phyloP scores from a whole-genome alignment of 2,888 invertebrate genomes.

The Mellilla xanthometata region DNA sequence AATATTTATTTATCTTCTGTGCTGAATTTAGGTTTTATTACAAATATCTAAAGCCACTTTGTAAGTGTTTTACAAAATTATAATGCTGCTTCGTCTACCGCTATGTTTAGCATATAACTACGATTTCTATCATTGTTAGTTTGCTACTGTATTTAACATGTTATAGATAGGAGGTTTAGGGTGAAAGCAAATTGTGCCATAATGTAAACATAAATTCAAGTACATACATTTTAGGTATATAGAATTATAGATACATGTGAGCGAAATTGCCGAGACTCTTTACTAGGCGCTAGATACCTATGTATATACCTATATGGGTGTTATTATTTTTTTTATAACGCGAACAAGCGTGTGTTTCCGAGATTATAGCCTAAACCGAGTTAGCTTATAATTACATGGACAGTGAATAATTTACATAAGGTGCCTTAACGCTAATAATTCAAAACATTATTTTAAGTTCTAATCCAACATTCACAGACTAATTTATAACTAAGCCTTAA shows the following conservation, averaged over 20 bases:
- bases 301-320: neutral
- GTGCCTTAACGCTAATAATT: constrained; percentile 58
- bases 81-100: constrained; percentile 10
- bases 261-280: no score
- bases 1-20: no score
- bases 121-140: constrained; percentile 5
- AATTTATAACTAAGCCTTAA: constrained; percentile 52
- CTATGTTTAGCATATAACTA: constrained; percentile 10
- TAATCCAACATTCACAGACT: constrained; percentile 59
- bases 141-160: constrained; percentile 4
- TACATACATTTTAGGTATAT: no score
- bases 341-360: constrained; percentile 13
- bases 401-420: constrained; percentile 67
- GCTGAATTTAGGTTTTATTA: no score
- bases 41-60: constrained; percentile 15
- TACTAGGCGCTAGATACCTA: neutral
- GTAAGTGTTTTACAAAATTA: constrained; percentile 19
- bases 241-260: no score
- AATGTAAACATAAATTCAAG: no score
- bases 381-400: constrained; percentile 50
- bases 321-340: constrained; percentile 3
- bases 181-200: no score
- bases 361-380: constrained; percentile 3
- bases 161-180: constrained; percentile 2
- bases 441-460: constrained; percentile 49